Conservation (phyloP, 2,888 invertebrate genomes). For the Tetanocera ferruginea region DNA sequence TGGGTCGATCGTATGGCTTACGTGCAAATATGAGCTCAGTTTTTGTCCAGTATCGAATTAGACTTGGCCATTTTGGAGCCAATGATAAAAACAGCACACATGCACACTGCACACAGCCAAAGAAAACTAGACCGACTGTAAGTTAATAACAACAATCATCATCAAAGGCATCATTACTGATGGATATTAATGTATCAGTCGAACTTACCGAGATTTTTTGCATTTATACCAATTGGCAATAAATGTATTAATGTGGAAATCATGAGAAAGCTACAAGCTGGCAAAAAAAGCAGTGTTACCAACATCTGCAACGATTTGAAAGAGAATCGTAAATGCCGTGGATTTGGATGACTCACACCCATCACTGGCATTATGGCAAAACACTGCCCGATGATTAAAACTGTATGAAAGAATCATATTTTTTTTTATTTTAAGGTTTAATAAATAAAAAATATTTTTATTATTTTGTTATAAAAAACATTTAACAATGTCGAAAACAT, state of each 20-base stretch:
- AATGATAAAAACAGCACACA: conserved; percentile 61
- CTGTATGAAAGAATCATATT: conserved; percentile 50
- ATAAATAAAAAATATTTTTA: no score
- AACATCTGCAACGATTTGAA: conserved; percentile 56
- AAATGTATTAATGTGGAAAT: conserved; percentile 53
- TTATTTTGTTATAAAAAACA: not conserved
- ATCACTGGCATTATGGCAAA: conserved; percentile 72
- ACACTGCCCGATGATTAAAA: conserved; percentile 71
- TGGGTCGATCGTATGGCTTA: conserved; percentile 59
- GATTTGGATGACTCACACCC: conserved; percentile 69
- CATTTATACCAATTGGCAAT: conserved; percentile 58
- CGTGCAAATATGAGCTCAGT: conserved; percentile 61
- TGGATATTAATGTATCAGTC: not conserved
- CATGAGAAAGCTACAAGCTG: conserved; percentile 49
- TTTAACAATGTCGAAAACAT: not conserved
- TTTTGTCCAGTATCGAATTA: conserved; percentile 64
- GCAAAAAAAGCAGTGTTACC: conserved; percentile 52
- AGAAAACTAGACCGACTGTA: conserved; percentile 64
- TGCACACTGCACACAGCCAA: conserved; percentile 56
- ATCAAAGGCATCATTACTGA: not conserved
- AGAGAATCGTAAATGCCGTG: conserved; percentile 58
- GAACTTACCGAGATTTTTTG: conserved; percentile 64
- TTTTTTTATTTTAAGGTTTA: not conserved
- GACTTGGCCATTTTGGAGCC: conserved; percentile 62
- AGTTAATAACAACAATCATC: not conserved